A percentile compares a stretch with the other conserved stretches of the same genome.
These are phyloP conservation scores for Malurus leucopterus DNA, from an alignment of 2,797 vertebrate genomes.

Conservation along the genomic window DNA sequence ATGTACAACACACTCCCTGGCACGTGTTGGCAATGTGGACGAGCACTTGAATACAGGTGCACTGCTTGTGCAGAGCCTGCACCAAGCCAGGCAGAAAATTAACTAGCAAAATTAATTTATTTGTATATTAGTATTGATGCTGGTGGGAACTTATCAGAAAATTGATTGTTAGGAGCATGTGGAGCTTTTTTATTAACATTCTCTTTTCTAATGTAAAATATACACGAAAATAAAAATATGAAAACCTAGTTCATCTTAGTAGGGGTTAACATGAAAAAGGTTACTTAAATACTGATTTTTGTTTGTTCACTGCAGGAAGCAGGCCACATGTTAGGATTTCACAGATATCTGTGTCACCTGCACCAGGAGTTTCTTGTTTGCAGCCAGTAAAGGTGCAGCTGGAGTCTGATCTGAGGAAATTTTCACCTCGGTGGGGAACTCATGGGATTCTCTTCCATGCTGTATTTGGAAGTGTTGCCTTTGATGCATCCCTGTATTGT, in stretches of 20 bases:
- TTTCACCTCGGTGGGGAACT: background rate
- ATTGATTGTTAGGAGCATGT: constrained; percentile 52
- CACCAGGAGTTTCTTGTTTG: background rate
- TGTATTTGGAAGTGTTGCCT: background rate
- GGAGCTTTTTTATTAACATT: constrained; percentile 61
- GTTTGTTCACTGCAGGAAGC: background rate
- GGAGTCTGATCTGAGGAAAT: background rate
- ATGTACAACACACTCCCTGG: constrained; percentile 20
- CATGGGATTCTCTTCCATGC: background rate
- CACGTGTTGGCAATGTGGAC: background rate
- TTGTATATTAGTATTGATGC: constrained; percentile 54
- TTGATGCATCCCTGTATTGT: background rate
- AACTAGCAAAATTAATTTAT: constrained; percentile 49
- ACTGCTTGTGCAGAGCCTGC: constrained; percentile 23
- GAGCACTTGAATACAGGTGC: constrained; percentile 1
- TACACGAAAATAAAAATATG: constrained; percentile 55
- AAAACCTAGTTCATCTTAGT: constrained; percentile 37
- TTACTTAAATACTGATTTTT: background rate
- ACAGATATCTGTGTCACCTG: background rate
- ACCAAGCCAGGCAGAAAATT: constrained; percentile 35
- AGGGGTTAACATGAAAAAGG: constrained; percentile 28
- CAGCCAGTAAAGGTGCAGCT: background rate
- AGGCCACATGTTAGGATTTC: background rate
- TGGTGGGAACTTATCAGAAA: constrained; percentile 22
- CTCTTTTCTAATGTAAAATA: constrained; percentile 59